Evolutionary conservation across 2,797 vertebrate species (phyloP), one percentile per base, ranked within the genome.

Genomic region (Pseudochirops corinnae): DNA sequence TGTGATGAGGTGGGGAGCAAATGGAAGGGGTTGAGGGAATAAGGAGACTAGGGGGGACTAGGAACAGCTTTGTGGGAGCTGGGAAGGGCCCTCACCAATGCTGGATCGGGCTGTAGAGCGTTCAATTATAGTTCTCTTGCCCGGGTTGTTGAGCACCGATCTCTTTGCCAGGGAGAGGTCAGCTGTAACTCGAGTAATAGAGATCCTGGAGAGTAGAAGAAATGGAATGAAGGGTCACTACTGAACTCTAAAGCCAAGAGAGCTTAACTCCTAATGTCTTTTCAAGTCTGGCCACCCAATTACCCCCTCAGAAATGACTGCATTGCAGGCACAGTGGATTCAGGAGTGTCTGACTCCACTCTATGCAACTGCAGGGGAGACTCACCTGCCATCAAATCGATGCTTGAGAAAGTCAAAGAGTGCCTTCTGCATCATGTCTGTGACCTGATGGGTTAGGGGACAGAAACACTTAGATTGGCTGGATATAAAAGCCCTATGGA

Each of bases 361-460:
- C 33, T 56, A 67, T 39, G 52, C 52, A 74, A n/a, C 33, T 74
- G 0, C 24, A 62, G 55, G 29, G 31, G 0, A 12, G 56, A 98
- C 99, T 99, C 97, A 99, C 99, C 99, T 99, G 98, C 99, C 99
- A 16, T 99, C 99, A 95, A 99, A 99, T 98, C 99, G 99, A 98
- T 99, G 99, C 99, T 99, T 99, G 96, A 99, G 98, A 98, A 99
- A 99, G 98, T 99, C 99, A 93, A 99, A 99, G 93, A 99, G 99
- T 62, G 99, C 99, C 99, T 99, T 99, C 99, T 99, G 99, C 99
- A 99, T 99, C 99, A 99, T 99, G 97, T 99, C 99, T 16, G 99
- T 99, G 98, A 99, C 99, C 99, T 99, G 93, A 10, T 92, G 11
- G 21, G 96, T 39, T 55, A 94, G 55, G 55, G 3, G 2, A 56